Base-by-base conservation (phyloP, 2,113 vertebrate species). In the Tragelaphus scriptus region DNA sequence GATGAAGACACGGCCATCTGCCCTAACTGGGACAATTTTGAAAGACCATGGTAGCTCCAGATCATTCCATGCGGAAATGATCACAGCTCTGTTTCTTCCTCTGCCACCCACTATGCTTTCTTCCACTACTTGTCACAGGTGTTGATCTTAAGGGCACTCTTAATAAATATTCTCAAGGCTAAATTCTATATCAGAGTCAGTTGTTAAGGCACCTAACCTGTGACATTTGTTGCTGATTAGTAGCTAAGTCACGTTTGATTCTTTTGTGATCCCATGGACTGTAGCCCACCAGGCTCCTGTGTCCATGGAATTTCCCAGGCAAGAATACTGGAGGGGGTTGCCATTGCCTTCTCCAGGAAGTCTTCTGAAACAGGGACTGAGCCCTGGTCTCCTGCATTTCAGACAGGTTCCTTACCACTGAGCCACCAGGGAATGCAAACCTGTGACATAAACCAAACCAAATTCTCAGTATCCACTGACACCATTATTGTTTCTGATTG, bases 161-260 rank as follows among this genome's bases (percentile, higher is more conserved):
- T 53, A 63, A 32, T 17, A 58, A 30, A 23, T 7, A 47, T n/a
- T 28, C 21, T 44, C 30, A 79, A 65, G n/a, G n/a, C 7, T 82
- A 32, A 77, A 28, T 25, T 90, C 6, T 16, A 49, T 28, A 44
- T 51, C 53, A 23, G 13, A 80, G 17, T 84, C 19, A 85, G 30
- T 12, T 53, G 6, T 13, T 44, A 25, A 79, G 71, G 5, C 6
- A 40, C 15, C 2, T 47, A 17, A n/a, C 53, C 26, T 53, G 55
- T 58, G 15, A 55, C 6, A 26, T 26, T 77, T 77, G 36, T 25
- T 77, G 36, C 23, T 26, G 23, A 44, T 44, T 25, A 77, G 71
- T 44, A 0, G 0, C 23, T 44, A 14, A 77, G 71, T 77, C 36
- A 44, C 14, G 12, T 44, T 23, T 0, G 0, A 44, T 26, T 44